Base-by-base conservation (phyloP, 2,797 vertebrate genomes). In the Crenichthys baileyi region DNA sequence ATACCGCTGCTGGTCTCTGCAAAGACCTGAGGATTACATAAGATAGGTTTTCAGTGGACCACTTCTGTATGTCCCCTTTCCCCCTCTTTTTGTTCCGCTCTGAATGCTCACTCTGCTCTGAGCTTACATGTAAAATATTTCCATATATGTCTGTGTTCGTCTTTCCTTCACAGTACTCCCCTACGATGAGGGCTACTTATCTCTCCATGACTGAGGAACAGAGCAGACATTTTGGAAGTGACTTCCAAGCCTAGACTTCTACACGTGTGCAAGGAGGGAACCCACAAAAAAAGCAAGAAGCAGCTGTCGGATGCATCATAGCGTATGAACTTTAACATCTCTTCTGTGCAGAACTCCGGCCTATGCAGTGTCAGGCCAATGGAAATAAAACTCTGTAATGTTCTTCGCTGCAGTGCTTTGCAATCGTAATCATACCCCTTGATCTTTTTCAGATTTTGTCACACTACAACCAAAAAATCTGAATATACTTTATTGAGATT, bases 101-200 rank as follows among this genome's bases (percentile, higher is more conserved):
- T 60, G 79, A 44, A 61, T 68, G 39, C 65, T 56, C 68, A 39
- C 72, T 55, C 56, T 53, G 22, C 11, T 82, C 20, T 58, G 24
- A 18, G 16, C 12, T 18, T 16, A 36, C 22, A 13, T 79, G 48
- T 82, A 67, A 81, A 74, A 61, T 3, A 29, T 20, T 22, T 77
- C 3, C 15, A 0, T 78, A 1, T 61, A 1, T 86, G 20, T 92
- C 26, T 83, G 75, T 90, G 79, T 91, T 85, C 74, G 5, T 82
- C 39, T 76, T 75, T 67, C 60, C 31, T 85, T 72, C 74, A 29
- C 89, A 99, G 98, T 99, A 99, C 93, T 97, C 98, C n/a, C 98
- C 98, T 60, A 99, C 96, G 91, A 99, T 99, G 98, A 95, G 98
- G 86, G 96, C 98, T 90, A 97, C 97, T 82, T 99, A 99, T 91